phyloP scores from a whole-genome alignment of 1,140 invertebrate species.

The Aphelinus atriplicis region DNA sequence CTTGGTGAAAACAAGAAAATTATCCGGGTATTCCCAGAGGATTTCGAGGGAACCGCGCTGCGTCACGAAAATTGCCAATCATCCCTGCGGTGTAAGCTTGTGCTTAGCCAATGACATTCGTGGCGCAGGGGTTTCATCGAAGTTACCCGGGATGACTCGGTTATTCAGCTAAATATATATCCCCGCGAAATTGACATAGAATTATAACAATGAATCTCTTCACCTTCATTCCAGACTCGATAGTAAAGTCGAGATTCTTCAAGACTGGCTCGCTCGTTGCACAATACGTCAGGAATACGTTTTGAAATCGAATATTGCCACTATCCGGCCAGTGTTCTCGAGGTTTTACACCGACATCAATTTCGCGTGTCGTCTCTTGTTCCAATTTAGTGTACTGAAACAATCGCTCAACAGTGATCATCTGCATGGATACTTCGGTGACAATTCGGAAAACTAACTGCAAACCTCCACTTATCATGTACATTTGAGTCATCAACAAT shows the following conservation, averaged over 20 bases:
- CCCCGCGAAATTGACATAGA: no score
- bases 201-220: no score
- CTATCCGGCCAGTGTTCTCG: conserved; percentile 70
- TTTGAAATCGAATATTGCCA: conserved; percentile 70
- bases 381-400: conserved; percentile 78
- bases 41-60: no score
- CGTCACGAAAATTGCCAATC: no score
- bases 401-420: conserved; percentile 85
- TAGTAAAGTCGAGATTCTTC: conserved; percentile 76
- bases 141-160: no score
- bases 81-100: no score
- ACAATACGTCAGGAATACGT: conserved; percentile 71
- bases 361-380: conserved; percentile 63
- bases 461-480: not conserved
- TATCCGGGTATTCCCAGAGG: not conserved
- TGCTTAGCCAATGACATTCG: no score
- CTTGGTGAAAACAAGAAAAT: not conserved
- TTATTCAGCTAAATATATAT: no score
- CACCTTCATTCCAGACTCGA: conserved; percentile 65
- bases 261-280: conserved; percentile 73
- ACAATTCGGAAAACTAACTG: not conserved
- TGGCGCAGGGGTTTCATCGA: no score
- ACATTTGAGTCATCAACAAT: not conserved
- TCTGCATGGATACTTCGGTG: conserved; percentile 50
- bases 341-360: not conserved